phyloP scores from a whole-genome alignment of 1,140 invertebrate genomes.

The fruit fly (Drosophila melanogaster) region Release_6_plus_ISO1_MT NC_004354.4:16248001-16248500 shows the following conservation, averaged over 20 bases:
- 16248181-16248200: conserved; percentile 1
- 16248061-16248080: conserved; percentile 76
- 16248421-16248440: conserved; percentile 34
- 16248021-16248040: conserved; percentile 57
- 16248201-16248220: too few species aligned
- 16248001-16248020: conserved; percentile 52
- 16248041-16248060: conserved; percentile 69
- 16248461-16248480: conserved; percentile 2
- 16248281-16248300: conserved; percentile 20
- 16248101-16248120: conserved; percentile 60
- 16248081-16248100: conserved; percentile 59
- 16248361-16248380: conserved; percentile 36
- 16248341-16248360: background rate
- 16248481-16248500: conserved; percentile 3
- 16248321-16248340: background rate
- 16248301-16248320: conserved; percentile 10
- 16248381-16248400: conserved; percentile 64
- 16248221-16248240: conserved; percentile 32
- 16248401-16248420: conserved; percentile 49
- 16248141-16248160: conserved; percentile 69
- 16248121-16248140: conserved; percentile 74
- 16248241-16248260: conserved; percentile 76
- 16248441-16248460: conserved; percentile 7
- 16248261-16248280: conserved; percentile 59
- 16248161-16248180: conserved; percentile 51